These are phyloP conservation scores for Ennomos erosarius DNA, from an alignment of 2,888 invertebrate genomes.

Conservation along the genomic window DNA sequence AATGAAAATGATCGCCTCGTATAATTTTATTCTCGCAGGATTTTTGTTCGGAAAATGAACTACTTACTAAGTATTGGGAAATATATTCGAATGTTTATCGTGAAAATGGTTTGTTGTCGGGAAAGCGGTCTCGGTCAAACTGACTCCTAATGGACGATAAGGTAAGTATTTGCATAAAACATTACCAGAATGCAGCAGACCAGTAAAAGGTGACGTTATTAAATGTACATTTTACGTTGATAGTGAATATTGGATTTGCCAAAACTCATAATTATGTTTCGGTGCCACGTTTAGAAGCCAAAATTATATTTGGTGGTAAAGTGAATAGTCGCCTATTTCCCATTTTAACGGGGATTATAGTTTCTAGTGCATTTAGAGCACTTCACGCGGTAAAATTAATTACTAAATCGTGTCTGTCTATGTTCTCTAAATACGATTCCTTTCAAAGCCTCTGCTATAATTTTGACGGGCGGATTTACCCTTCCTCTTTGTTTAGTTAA, in stretches of 20 bases:
- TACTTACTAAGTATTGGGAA: conserved; percentile 45
- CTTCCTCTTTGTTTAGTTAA: conserved; percentile 32
- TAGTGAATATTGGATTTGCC: conserved; percentile 54
- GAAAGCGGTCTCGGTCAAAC: conserved; percentile 12
- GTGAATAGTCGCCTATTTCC: conserved; percentile 79
- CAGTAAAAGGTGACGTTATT: conserved; percentile 42
- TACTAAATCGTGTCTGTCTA: conserved; percentile 80
- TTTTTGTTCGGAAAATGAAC: conserved; percentile 66
- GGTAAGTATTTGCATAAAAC: conserved; percentile 44
- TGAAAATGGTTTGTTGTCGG: conserved; percentile 39
- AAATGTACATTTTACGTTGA: conserved; percentile 44
- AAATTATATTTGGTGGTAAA: conserved; percentile 79
- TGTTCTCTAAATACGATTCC: conserved; percentile 65
- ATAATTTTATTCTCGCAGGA: conserved; percentile 70
- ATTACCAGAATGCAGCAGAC: conserved; percentile 25
- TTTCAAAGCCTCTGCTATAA: conserved; percentile 62
- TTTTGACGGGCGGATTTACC: conserved; percentile 53
- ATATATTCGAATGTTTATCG: conserved; percentile 31
- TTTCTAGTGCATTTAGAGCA: conserved; percentile 82
- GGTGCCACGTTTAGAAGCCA: conserved; percentile 71
- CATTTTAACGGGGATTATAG: conserved; percentile 84
- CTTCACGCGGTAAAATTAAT: conserved; percentile 82
- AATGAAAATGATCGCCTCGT: conserved; percentile 79
- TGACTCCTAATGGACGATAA: conserved; percentile 16
- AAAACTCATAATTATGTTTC: conserved; percentile 71